These are phyloP conservation scores for Mythimna albipuncta DNA, from an alignment of 2,888 invertebrate genomes.

Conservation along the genomic window DNA sequence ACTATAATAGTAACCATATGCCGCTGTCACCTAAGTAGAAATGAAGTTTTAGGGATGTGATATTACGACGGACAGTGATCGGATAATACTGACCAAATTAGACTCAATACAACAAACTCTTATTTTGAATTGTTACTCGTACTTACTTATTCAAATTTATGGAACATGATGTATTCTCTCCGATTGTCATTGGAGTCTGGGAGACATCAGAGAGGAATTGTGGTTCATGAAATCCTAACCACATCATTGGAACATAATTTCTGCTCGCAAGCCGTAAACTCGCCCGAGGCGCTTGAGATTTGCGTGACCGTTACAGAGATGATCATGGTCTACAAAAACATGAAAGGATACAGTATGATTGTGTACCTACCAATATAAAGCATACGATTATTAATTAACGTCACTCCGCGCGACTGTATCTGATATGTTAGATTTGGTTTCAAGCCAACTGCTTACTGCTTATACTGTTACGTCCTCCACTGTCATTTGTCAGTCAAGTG, in stretches of 20 bases:
- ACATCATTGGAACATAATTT: neutral
- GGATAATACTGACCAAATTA: neutral
- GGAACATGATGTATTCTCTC: neutral
- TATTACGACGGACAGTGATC: neutral
- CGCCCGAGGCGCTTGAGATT: neutral
- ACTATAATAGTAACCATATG: neutral
- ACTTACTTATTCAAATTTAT: neutral
- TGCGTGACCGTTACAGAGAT: conserved; percentile 9
- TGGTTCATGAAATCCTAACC: neutral
- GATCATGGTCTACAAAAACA: neutral
- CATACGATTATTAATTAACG: conserved; percentile 7
- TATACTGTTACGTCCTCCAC: conserved; percentile 21
- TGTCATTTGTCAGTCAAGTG: conserved; percentile 35
- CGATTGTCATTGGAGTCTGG: neutral
- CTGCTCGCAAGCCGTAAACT: neutral
- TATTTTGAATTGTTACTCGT: neutral
- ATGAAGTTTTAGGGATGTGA: neutral
- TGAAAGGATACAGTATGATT: neutral
- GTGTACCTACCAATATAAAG: neutral
- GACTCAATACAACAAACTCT: neutral
- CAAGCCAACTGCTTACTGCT: conserved; percentile 36
- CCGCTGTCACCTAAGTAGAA: neutral
- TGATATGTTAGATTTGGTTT: conserved; percentile 43
- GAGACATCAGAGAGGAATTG: neutral
- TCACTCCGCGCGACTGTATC: conserved; percentile 23